phyloP scores from a whole-genome alignment of 1,140 invertebrate genomes.

The Periplaneta americana region DNA sequence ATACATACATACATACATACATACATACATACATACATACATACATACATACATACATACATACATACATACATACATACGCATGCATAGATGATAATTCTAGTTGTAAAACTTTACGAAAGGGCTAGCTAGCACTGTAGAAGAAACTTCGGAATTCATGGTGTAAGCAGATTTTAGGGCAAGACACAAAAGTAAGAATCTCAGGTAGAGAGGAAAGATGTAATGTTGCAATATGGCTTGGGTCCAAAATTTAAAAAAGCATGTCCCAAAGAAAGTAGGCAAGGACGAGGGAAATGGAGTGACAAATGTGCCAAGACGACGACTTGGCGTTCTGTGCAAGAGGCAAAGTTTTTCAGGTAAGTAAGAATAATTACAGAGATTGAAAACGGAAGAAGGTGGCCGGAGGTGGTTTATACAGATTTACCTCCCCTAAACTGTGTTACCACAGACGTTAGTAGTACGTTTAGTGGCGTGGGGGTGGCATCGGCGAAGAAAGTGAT shows the following conservation, averaged over 20 bases:
- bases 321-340: neutral
- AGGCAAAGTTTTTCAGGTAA: neutral
- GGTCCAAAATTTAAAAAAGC: neutral
- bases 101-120: too few relatives aligned
- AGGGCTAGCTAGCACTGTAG: too few relatives aligned
- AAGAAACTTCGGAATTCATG: neutral
- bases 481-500: neutral
- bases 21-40: too few relatives aligned
- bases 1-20: too few relatives aligned
- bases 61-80: too few relatives aligned
- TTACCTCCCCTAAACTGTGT: neutral
- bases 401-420: neutral
- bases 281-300: neutral
- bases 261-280: neutral
- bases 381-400: neutral
- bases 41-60: too few relatives aligned
- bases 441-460: neutral
- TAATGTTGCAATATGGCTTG: neutral
- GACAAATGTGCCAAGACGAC: neutral
- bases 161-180: neutral
- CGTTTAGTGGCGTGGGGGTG: neutral
- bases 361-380: neutral
- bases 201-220: neutral
- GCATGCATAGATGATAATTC: too few relatives aligned
- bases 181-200: neutral